These are phyloP conservation scores for Operophtera brumata DNA, from an alignment of 2,888 invertebrate genomes.

Conservation along the genomic window DNA sequence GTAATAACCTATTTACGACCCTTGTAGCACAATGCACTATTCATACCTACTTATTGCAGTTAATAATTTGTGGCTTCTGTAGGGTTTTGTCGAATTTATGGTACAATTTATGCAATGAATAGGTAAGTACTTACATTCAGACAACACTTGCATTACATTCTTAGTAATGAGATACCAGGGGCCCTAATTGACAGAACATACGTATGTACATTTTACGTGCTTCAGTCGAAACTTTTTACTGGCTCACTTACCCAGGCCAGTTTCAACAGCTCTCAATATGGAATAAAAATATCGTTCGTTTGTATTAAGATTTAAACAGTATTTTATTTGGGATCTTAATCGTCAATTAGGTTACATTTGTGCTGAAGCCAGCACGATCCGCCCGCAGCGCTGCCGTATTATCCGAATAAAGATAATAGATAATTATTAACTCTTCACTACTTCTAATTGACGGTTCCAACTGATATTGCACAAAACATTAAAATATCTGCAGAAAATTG, in stretches of 20 bases:
- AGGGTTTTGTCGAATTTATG: background rate
- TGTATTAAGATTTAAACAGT: conserved; percentile 28
- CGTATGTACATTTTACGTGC: conserved; percentile 8
- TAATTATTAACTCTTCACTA: conserved; percentile 21
- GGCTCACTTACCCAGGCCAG: conserved; percentile 5
- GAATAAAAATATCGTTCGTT: conserved; percentile 26
- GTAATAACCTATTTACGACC: no score
- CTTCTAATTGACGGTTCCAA: conserved; percentile 7
- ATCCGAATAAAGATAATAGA: conserved; percentile 23
- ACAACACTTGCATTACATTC: conserved; percentile 15
- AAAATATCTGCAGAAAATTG: background rate
- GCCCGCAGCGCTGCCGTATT: conserved; percentile 42
- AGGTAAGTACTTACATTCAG: conserved; percentile 1
- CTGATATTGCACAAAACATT: conserved; percentile 1
- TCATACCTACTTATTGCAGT: no score
- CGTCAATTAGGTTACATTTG: conserved; percentile 37
- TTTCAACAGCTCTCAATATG: conserved; percentile 14
- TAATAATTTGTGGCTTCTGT: no score
- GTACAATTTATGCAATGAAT: background rate
- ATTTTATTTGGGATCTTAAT: conserved; percentile 29
- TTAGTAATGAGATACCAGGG: conserved; percentile 19
- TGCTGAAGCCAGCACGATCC: conserved; percentile 41
- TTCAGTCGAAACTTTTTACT: conserved; percentile 13
- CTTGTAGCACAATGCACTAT: no score
- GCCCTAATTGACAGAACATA: conserved; percentile 23